Base-by-base conservation (phyloP, 2,888 invertebrate species). In the Phengaris arion region DNA sequence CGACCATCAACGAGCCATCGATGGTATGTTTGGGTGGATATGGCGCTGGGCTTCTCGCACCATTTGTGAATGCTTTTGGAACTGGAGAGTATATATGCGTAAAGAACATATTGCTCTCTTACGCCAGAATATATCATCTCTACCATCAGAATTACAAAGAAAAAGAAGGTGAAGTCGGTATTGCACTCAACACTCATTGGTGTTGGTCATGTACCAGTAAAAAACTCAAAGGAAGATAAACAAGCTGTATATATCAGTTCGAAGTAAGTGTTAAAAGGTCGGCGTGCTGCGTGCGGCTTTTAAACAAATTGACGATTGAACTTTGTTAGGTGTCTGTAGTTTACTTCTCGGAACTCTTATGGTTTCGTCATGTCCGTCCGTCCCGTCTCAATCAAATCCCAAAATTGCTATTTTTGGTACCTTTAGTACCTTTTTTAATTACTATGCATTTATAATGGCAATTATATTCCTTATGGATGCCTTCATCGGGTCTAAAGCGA, bases 1-100 rank as follows among this genome's bases (percentile, higher is more conserved):
- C 96, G 0, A 97, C 96, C 0, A 93, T 97, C 76, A 97, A 97
- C 83, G 97, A 97, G 81, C 96, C 96, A 0, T 83, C 85, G 52
- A 77, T 87, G 5, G 79, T 90, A 8, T 93, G 94, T 77, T 85
- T 87, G 10, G 74, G 76, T 0, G 86, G 87, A 0, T 94, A 94
- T 78, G 90, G 88, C 22, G 83, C 85, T 0, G 89, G 86, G 2
- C 82, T 83, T n/a, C 80, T 92, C 79, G 93, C 94, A 0, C 83
- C 91, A 81, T 81, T 77, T 0, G 0, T 82, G 0, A 5, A 69
- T 0, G 12, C 35, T 22, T 54, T 10, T 54, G 72, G 72, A 54
- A 35, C 54, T 7, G 72, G 52, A 15, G 72, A 72, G 35, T 64
- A 64, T 64, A 13, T 6, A 6, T 64, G 64, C 6, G 64, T 9